Evolutionary conservation across 2,888 invertebrate genomes (phyloP), one percentile per base, ranked within the genome.

Genomic region (Hemicrepidius hirtus): DNA sequence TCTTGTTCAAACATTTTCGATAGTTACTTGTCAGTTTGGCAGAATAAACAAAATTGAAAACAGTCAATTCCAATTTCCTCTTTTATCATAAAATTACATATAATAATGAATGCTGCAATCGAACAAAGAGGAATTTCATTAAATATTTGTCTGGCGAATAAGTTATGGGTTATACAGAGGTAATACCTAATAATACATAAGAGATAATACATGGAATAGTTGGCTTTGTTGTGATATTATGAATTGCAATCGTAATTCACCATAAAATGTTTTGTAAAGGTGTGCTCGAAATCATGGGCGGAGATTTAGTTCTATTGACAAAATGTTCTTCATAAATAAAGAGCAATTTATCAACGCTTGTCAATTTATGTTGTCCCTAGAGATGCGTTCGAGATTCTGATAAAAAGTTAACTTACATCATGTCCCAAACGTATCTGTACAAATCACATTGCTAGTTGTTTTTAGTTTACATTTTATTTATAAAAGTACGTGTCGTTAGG

Each of bases 311-410:
- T 20, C 63, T 70, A 74, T 74, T 74, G 73, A 74, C 70, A 74
- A 70, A 74, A 74, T 67, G 70, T 66, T 74, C 68, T 67, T 74
- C 70, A 70, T 49, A 67, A 71, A 71, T 74, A 71, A 32, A 53
- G 32, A 35, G 67, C 74, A 63, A 74, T 74, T 71, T 74, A 71
- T 74, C 74, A 74, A 71, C 64, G 70, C 74, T 49, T 71, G 70
- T 71, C 71, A 68, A 68, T 68, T 64, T 71, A 35, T 35, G 20
- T 12, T 46, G 37, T 53, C 35, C 18, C 28, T 68, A 71, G 71
- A 74, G 71, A 63, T 74, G 74, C 20, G 74, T 32, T 35, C 44
- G 46, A 13, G 20, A 6, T 46, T 20, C 10, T 18, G n/a, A n/a
- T 41, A n/a, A 41, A 41, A 41, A 16, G 13, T 4, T n/a, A 4